A percentile compares a stretch with the other conserved stretches of the same genome.
These are phyloP conservation scores for Brachyhypopomus occidentalis DNA, from an alignment of 2,113 vertebrate species.

Conservation along the genomic window DNA sequence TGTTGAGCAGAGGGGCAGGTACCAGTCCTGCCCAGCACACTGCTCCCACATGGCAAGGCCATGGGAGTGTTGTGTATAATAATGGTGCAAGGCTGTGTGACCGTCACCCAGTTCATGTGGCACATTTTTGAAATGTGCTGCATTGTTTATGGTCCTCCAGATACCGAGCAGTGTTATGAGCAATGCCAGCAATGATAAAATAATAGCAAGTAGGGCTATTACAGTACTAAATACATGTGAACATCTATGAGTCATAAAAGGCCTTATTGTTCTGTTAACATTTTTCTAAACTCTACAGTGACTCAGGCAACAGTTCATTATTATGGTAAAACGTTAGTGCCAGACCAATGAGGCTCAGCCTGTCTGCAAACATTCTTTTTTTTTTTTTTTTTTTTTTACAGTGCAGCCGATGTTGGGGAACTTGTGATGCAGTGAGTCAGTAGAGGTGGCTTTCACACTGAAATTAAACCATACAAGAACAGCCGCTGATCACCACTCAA, in stretches of 20 bases:
- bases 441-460: not conserved
- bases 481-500: slow-evolving; percentile 31
- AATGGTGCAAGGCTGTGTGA: slow-evolving; percentile 5
- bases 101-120: slow-evolving; percentile 31
- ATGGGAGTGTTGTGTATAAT: slow-evolving; percentile 19
- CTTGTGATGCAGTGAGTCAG: not conserved
- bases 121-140: not conserved
- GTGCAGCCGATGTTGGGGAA: slow-evolving; percentile 7
- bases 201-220: not conserved
- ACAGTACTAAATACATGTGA: not conserved
- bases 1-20: slow-evolving; percentile 46
- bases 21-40: not conserved
- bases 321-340: too few species aligned
- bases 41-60: slow-evolving; percentile 36
- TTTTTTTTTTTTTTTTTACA: slow-evolving; percentile 12
- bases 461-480: slow-evolving; percentile 22
- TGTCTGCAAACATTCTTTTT: not conserved
- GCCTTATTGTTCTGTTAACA: not conserved
- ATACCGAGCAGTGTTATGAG: not conserved
- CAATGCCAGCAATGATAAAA: not conserved
- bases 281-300: too few species aligned
- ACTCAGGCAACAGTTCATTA: too few species aligned
- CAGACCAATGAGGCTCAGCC: too few species aligned
- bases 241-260: not conserved
- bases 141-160: slow-evolving; percentile 23